phyloP scores from a whole-genome alignment of 2,888 invertebrate species.

The Chromoteleia sp. region DNA sequence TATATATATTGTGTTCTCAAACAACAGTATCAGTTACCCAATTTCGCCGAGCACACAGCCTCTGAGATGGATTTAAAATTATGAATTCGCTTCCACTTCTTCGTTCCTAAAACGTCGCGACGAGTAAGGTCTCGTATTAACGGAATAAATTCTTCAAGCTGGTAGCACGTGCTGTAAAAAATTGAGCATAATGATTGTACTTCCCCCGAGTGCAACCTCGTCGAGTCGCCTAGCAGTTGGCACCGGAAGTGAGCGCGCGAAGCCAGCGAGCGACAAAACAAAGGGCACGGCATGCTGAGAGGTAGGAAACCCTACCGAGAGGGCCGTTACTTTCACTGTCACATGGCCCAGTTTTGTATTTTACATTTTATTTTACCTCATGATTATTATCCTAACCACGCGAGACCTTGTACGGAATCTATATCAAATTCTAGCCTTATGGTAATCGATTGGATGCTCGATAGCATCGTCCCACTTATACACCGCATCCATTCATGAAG shows the following conservation, averaged over 20 bases:
- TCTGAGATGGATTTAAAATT: too few species aligned
- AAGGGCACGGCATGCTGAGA: slow-evolving; percentile 68
- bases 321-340: slow-evolving; percentile 76
- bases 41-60: too few species aligned
- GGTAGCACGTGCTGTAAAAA: slow-evolving; percentile 78
- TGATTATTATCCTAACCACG: slow-evolving; percentile 45
- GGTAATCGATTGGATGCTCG: slow-evolving; percentile 7
- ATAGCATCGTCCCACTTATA: background rate
- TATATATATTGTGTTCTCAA: too few species aligned
- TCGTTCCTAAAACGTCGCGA: too few species aligned
- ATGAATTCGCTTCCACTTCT: too few species aligned
- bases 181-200: slow-evolving; percentile 74
- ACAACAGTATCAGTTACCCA: too few species aligned
- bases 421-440: slow-evolving; percentile 27
- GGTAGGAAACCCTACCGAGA: slow-evolving; percentile 70
- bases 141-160: slow-evolving; percentile 31
- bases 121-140: slow-evolving; percentile 15
- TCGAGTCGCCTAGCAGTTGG: slow-evolving; percentile 77
- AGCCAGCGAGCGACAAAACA: slow-evolving; percentile 77
- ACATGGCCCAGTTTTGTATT: slow-evolving; percentile 78
- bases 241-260: slow-evolving; percentile 81
- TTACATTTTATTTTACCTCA: slow-evolving; percentile 33
- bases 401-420: slow-evolving; percentile 48
- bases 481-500: slow-evolving; percentile 3
- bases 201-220: slow-evolving; percentile 47